Percentiles rank a stretch among this genome's conserved stretches.
Conservation (phyloP, 2,888 invertebrate species). For the Lasius platythorax region DNA sequence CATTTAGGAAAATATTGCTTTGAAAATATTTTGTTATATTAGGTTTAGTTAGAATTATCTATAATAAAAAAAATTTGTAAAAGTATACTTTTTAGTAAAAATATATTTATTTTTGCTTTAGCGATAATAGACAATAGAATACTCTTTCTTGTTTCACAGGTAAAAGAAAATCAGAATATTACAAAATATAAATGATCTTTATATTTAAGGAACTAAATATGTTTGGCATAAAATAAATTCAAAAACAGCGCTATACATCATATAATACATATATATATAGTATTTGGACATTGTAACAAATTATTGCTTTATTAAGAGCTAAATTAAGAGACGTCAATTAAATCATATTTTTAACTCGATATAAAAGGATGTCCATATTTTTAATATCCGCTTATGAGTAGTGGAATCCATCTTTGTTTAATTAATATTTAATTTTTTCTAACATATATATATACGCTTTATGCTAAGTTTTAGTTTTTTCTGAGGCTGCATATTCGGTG, state of each 20-base stretch:
- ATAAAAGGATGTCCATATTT: background rate
- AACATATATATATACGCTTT: background rate
- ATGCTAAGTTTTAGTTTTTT: slow-evolving; percentile 76
- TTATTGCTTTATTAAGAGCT: background rate
- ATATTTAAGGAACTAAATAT: slow-evolving; percentile 22
- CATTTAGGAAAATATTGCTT: background rate
- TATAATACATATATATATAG: background rate
- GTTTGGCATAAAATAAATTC: slow-evolving; percentile 1
- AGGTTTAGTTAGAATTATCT: background rate
- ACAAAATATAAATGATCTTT: slow-evolving; percentile 35
- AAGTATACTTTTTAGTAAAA: background rate
- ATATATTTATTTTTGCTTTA: background rate
- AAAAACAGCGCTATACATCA: background rate
- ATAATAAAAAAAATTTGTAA: background rate
- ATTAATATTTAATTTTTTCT: slow-evolving; percentile 32
- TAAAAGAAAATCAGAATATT: background rate
- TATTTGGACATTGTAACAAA: slow-evolving; percentile 1
- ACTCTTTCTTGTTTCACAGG: background rate
- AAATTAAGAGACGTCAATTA: background rate
- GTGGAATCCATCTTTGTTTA: background rate
- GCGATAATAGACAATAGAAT: background rate
- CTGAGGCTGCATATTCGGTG: slow-evolving; percentile 88
- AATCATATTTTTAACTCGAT: slow-evolving; percentile 9
- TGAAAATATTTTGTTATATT: slow-evolving; percentile 16
- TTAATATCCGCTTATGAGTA: background rate